Conservation (phyloP, 2,113 vertebrate species). For the Ariopsis seemanni region DNA sequence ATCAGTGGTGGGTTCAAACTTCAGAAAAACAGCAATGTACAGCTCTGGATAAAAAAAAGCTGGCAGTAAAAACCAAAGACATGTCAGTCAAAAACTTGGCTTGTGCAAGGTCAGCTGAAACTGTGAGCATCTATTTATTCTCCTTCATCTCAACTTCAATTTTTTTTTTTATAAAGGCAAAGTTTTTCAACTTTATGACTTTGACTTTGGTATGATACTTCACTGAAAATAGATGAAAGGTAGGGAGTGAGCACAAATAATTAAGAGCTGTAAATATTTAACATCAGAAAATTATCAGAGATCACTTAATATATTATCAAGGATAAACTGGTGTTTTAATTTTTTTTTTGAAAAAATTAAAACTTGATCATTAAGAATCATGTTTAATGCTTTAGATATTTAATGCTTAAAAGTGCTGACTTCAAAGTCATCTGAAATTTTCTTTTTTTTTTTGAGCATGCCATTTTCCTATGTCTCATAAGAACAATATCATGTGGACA, state of each 20-base stretch:
- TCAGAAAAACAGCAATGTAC: neutral
- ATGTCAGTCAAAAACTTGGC: neutral
- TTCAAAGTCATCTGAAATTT: no score
- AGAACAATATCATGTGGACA: no score
- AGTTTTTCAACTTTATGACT: neutral
- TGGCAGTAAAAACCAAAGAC: neutral
- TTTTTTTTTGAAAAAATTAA: neutral
- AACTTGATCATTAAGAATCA: no score
- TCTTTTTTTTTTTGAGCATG: no score
- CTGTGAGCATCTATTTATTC: neutral
- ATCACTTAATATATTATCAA: neutral
- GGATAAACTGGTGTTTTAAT: neutral
- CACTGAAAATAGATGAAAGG: neutral
- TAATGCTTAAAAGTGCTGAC: neutral
- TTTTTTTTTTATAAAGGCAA: neutral
- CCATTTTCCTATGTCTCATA: no score
- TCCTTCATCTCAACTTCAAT: neutral
- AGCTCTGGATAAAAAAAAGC: neutral
- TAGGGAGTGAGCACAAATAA: neutral
- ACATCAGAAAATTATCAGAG: neutral
- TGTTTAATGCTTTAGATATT: neutral
- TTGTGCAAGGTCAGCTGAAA: conserved; percentile 2
- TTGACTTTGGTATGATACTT: neutral
- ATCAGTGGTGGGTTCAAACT: neutral
- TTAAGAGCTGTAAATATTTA: neutral